phyloP scores from a whole-genome alignment of 1,140 invertebrate species.

The Aricia agestis region DNA sequence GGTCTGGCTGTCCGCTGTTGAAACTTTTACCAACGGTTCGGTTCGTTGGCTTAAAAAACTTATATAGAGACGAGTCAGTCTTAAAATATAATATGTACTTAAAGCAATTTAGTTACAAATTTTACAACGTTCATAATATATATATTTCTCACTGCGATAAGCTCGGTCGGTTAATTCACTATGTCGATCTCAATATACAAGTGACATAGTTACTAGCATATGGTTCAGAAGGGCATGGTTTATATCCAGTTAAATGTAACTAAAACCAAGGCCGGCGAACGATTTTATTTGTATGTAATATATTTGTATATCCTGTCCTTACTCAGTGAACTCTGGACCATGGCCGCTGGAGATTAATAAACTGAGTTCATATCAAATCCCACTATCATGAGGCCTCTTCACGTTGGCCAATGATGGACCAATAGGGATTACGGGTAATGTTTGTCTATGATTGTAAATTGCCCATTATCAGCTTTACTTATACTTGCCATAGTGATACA shows the following conservation, averaged over 20 bases:
- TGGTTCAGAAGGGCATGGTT: background rate
- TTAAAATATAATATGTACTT: too few species aligned
- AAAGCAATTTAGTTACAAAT: background rate
- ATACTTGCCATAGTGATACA: too few species aligned
- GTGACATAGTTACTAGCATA: background rate
- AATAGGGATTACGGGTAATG: too few species aligned
- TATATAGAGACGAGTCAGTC: too few species aligned
- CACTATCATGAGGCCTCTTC: background rate
- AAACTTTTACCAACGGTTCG: too few species aligned
- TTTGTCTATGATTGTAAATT: too few species aligned
- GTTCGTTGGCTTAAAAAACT: too few species aligned
- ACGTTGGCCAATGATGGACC: too few species aligned
- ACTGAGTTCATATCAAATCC: background rate
- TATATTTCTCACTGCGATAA: background rate
- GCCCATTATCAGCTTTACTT: too few species aligned
- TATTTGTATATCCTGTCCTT: constrained; percentile 1
- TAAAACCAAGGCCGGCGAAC: background rate
- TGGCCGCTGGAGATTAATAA: background rate
- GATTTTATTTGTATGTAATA: constrained; percentile 1
- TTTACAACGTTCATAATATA: background rate
- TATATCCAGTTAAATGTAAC: background rate
- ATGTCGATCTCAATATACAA: background rate
- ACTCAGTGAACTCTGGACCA: background rate
- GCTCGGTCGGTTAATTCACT: background rate
- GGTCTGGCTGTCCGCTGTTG: too few species aligned